A percentile compares a stretch with the other conserved stretches of the same genome.
Evolutionary conservation across 2,797 vertebrate genomes (phyloP).

Genomic region (Babyrousa celebensis): DNA sequence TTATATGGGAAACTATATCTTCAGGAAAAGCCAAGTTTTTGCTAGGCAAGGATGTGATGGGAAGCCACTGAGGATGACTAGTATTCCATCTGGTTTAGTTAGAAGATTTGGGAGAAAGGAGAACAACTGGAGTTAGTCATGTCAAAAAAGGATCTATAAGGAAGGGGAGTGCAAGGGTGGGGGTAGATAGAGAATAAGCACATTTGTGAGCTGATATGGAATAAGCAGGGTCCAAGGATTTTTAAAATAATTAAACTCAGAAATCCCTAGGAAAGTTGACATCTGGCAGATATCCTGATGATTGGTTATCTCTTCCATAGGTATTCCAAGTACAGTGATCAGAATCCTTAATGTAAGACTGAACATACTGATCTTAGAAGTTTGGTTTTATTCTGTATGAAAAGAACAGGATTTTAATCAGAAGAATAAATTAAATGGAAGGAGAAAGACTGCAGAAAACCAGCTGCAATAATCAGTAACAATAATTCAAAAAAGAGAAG

Average conservation of each 20-base stretch:
- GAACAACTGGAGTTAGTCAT: background rate
- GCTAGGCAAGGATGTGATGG: background rate
- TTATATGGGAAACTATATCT: background rate
- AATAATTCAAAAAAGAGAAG: constrained; percentile 11
- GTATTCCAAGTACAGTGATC: background rate
- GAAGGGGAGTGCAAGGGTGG: fast-evolving
- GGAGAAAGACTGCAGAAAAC: background rate
- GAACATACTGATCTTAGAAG: background rate
- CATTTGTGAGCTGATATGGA: background rate
- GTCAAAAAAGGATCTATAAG: background rate
- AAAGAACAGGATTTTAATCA: background rate
- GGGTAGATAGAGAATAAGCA: background rate
- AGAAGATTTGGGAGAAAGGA: background rate
- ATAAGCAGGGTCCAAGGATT: background rate
- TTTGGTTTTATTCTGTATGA: background rate
- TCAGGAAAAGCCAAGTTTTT: background rate
- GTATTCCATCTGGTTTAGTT: background rate
- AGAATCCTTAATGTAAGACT: background rate
- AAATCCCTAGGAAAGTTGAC: background rate
- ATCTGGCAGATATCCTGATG: background rate
- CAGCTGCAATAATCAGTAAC: background rate
- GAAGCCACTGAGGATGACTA: background rate
- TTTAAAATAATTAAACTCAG: background rate
- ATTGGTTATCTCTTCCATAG: background rate
- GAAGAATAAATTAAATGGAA: background rate